Conservation (phyloP, 2,797 vertebrate species). For the Margarornis squamiger region DNA sequence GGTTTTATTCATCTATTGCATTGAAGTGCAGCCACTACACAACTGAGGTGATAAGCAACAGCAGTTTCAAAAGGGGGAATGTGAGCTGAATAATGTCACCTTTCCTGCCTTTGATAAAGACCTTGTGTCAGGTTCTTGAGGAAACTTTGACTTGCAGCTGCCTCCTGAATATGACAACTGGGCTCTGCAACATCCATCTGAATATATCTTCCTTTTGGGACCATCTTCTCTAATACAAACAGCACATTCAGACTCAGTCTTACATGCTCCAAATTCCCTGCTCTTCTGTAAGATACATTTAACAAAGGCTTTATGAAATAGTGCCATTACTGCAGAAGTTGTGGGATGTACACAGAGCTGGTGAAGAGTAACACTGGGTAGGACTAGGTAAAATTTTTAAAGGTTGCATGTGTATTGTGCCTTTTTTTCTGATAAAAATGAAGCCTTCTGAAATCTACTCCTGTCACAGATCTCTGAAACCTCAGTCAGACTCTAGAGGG, state of each 20-base stretch:
- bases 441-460: not conserved
- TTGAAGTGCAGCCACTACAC: not conserved
- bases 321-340: not conserved
- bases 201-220: not conserved
- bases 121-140: not conserved
- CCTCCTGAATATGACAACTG: not conserved
- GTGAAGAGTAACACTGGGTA: not conserved
- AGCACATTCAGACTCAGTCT: not conserved
- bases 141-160: not conserved
- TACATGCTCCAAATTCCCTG: not conserved
- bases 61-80: not conserved
- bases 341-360: not conserved
- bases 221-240: not conserved
- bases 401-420: not conserved
- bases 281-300: not conserved
- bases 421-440: not conserved
- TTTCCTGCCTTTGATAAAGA: not conserved
- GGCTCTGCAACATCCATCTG: not conserved
- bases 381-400: not conserved
- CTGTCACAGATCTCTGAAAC: not conserved
- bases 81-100: not conserved
- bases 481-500: not conserved
- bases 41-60: not conserved
- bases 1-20: not conserved
- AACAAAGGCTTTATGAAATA: not conserved